Conservation (phyloP, 2,888 invertebrate genomes). For the Harpalus rubripes region DNA sequence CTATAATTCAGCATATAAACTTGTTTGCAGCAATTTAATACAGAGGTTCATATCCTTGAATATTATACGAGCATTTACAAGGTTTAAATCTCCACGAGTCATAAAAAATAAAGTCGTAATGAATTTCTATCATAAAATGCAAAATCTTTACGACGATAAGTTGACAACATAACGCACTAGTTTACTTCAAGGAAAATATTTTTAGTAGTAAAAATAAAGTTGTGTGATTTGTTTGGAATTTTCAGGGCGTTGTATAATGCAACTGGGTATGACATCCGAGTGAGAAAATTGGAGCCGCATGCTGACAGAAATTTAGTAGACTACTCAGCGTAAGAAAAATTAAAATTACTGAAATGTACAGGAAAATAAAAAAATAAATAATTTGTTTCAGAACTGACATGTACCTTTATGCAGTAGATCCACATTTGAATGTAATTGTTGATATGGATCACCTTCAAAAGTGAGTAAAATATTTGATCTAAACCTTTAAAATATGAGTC, state of each 20-base stretch:
- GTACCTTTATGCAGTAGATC: slow-evolving; percentile 92
- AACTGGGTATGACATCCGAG: slow-evolving; percentile 88
- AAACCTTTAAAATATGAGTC: background rate
- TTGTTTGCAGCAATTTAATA: background rate
- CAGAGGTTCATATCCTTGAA: background rate
- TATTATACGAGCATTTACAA: background rate
- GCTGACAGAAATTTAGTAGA: slow-evolving; percentile 83
- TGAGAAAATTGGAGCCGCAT: slow-evolving; percentile 89
- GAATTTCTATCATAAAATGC: background rate
- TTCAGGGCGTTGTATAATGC: slow-evolving; percentile 83
- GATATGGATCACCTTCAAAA: slow-evolving; percentile 89
- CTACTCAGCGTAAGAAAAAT: slow-evolving; percentile 82
- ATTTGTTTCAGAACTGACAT: slow-evolving; percentile 86
- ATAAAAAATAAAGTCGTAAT: background rate
- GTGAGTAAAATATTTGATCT: slow-evolving; percentile 78
- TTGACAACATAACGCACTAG: background rate
- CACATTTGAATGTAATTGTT: slow-evolving; percentile 88
- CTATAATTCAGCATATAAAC: background rate
- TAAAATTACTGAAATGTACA: background rate
- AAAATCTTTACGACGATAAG: background rate
- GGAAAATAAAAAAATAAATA: background rate
- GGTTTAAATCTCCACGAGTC: background rate
- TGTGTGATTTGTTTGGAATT: slow-evolving; percentile 67
- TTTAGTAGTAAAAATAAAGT: no score
- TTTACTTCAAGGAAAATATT: no score